Conservation (phyloP, 2,113 vertebrate species). For the Onychorhynchus coronatus region DNA sequence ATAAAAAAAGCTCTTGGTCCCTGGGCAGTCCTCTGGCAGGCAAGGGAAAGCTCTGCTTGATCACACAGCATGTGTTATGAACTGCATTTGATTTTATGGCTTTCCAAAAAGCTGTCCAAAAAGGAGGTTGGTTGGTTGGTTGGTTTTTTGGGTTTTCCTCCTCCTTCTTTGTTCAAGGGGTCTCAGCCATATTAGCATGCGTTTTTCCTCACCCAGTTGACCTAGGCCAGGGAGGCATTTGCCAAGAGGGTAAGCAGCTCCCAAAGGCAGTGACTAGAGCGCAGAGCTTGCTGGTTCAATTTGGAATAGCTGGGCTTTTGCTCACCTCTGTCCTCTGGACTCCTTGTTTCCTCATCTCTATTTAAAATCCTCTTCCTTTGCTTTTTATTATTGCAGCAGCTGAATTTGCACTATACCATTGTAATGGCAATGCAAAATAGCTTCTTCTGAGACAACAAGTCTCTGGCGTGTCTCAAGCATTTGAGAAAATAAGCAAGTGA, state of each 20-base stretch:
- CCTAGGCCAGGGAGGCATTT: background rate
- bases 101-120: slow-evolving; percentile 68
- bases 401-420: background rate
- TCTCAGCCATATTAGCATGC: background rate
- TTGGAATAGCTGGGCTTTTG: background rate
- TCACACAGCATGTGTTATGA: slow-evolving; percentile 62
- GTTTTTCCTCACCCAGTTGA: slow-evolving; percentile 42
- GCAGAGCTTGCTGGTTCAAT: background rate
- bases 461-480: background rate
- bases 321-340: background rate
- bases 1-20: slow-evolving; percentile 34
- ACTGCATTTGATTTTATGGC: slow-evolving; percentile 68
- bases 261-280: background rate
- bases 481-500: background rate
- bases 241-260: background rate
- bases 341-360: background rate
- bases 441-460: background rate
- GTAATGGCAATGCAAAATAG: background rate
- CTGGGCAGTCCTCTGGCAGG: slow-evolving; percentile 31
- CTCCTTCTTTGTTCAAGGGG: background rate
- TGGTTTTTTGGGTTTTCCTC: background rate
- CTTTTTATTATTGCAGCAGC: background rate
- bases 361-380: background rate
- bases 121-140: background rate
- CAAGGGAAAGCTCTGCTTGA: slow-evolving; percentile 38